A percentile compares a stretch with the other conserved stretches of the same genome.
Conservation (phyloP, 1,140 invertebrate species). For the Metaphire vulgaris region DNA sequence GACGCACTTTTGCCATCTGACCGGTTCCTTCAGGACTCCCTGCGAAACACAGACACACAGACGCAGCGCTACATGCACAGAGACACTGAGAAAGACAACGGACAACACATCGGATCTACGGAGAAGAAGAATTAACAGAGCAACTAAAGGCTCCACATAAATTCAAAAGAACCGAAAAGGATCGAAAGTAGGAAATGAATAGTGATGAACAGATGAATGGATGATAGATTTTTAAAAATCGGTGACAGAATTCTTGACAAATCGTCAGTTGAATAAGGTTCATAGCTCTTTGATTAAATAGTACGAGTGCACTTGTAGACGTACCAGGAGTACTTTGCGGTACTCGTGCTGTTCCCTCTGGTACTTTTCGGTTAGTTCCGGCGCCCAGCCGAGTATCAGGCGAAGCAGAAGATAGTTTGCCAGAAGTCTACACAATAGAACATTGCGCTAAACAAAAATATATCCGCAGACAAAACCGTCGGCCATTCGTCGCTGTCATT, state of each 20-base stretch:
- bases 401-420: slow-evolving; percentile 81
- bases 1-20: slow-evolving; percentile 75
- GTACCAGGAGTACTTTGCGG: slow-evolving; percentile 68
- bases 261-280: too few relatives aligned
- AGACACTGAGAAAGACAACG: neutral
- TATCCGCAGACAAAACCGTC: too few relatives aligned
- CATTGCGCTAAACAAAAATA: neutral
- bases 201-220: neutral
- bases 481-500: too few relatives aligned
- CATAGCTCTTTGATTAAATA: too few relatives aligned
- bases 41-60: neutral
- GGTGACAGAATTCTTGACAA: too few relatives aligned
- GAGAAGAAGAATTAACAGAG: too few relatives aligned
- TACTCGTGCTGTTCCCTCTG: slow-evolving; percentile 70
- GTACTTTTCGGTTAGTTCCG: slow-evolving; percentile 75
- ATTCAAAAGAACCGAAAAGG: neutral
- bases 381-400: slow-evolving; percentile 68
- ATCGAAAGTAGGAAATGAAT: neutral
- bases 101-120: too few relatives aligned
- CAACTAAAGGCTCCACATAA: too few relatives aligned
- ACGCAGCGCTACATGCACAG: neutral
- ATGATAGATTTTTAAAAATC: too few relatives aligned
- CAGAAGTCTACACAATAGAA: slow-evolving; percentile 57
- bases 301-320: slow-evolving; percentile 42
- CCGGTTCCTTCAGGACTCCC: slow-evolving; percentile 53